Evolutionary conservation across 2,888 invertebrate genomes (phyloP).

Genomic region (Callinectes sapidus): DNA sequence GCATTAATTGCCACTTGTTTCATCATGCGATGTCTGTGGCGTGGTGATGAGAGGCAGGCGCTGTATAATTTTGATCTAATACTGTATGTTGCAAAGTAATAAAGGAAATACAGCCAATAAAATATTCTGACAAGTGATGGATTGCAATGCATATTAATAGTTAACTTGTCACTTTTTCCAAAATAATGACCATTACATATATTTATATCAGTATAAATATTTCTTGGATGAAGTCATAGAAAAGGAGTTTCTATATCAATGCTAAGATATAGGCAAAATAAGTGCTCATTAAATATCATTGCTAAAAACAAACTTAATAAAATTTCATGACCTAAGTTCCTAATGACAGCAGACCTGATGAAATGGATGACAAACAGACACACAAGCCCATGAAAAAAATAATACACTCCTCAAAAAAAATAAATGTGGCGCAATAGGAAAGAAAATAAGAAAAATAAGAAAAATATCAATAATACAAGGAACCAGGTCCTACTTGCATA

Average conservation of each 20-base stretch:
- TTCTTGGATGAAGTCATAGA: constrained; percentile 54
- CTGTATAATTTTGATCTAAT: not conserved
- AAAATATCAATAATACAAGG: constrained; percentile 36
- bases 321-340: constrained; percentile 53
- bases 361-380: constrained; percentile 49
- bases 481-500: constrained; percentile 45
- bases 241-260: constrained; percentile 57
- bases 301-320: constrained; percentile 61
- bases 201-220: not conserved
- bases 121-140: not conserved
- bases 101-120: not conserved
- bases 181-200: not conserved
- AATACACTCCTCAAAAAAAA: constrained; percentile 5
- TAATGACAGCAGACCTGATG: constrained; percentile 46
- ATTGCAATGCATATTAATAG: not conserved
- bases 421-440: constrained; percentile 52
- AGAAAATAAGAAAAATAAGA: constrained; percentile 40
- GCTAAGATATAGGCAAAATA: constrained; percentile 65
- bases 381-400: constrained; percentile 51
- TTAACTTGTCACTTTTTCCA: not conserved
- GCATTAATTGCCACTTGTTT: not conserved
- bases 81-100: not conserved
- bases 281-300: constrained; percentile 67
- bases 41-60: not conserved
- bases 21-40: not conserved